phyloP scores from a whole-genome alignment of 1,140 invertebrate genomes.

The Homarus americanus region DNA sequence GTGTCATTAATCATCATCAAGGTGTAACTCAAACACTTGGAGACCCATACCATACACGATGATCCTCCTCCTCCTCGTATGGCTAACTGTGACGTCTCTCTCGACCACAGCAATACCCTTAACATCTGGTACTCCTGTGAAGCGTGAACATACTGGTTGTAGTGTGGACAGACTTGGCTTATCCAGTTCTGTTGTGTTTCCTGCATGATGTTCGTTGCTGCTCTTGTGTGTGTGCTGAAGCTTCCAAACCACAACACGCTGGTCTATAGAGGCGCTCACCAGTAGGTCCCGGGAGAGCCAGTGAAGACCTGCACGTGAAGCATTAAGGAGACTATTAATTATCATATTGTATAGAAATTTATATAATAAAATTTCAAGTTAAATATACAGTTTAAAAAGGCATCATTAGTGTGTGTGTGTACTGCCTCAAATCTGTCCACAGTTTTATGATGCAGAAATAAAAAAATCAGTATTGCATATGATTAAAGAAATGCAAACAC shows the following conservation, averaged over 20 bases:
- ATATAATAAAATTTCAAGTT: too few species aligned
- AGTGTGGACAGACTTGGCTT: neutral
- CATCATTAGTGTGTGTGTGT: too few species aligned
- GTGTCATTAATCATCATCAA: too few species aligned
- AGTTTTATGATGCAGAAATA: too few species aligned
- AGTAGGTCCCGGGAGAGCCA: slow-evolving; percentile 24
- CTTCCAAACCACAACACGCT: slow-evolving; percentile 44
- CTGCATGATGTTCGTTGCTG: neutral
- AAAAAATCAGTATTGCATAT: too few species aligned
- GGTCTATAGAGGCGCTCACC: slow-evolving; percentile 49
- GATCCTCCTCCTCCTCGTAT: neutral
- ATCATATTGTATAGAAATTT: too few species aligned
- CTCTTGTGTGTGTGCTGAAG: neutral
- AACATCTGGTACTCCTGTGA: slow-evolving; percentile 54
- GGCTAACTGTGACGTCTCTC: neutral
- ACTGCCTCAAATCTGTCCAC: too few species aligned
- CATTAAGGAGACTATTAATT: too few species aligned
- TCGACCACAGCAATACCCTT: slow-evolving; percentile 34
- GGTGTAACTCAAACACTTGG: slow-evolving; percentile 41
- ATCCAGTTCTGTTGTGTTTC: neutral
- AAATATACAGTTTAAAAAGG: too few species aligned
- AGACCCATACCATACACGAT: slow-evolving; percentile 56
- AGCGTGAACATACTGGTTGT: neutral
- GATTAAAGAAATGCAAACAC: too few species aligned
- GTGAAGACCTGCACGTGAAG: slow-evolving; percentile 39